Evolutionary conservation across 2,888 invertebrate genomes (phyloP), one percentile per base, ranked within the genome.

Genomic region (Andrena marginata): DNA sequence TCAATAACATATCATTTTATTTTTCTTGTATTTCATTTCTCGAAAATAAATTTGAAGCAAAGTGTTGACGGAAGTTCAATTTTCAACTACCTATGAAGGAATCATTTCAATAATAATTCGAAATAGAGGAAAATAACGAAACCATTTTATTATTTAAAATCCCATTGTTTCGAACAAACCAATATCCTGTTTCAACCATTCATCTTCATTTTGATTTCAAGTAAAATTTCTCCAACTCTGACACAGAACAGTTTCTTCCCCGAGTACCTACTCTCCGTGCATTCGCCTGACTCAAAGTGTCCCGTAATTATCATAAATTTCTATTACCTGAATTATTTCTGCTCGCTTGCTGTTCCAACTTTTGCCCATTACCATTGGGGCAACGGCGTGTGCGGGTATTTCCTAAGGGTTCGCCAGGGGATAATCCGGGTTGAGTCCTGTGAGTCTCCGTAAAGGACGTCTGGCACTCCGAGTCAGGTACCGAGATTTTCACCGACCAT

Each of bases 381-480:
- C n/a, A 3, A 29, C 56, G 33, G 54, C 68, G 26, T 59, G 5
- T 63, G 0, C 10, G 23, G 59, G 42, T n/a, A 79, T 75, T 82
- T 26, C 68, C 71, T 5, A 71, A 75, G 35, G 48, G 51, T 60
- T 35, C 51, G 29, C 2, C 33, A 20, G 13, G 16, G 51, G 64
- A 72, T 65, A 74, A 83, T 83, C 74, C 77, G 8, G 71, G 63
- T 16, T 35, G 16, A 63, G 59, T 26, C 49, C 23, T 33, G 42
- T 10, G 26, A 8, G 20, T 13, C 33, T 42, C 60, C 56, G 13
- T 59, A 23, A 72, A 35, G 29, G 29, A 48, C 20, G 16, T 65
- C 23, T 60, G 5, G 23, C 8, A 26, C 54, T 48, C 29, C 35
- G 23, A 48, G 54, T 3, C 80, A 80, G 80, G 77, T 80, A 80